These are phyloP conservation scores for Hylyphantes graminicola DNA, from an alignment of 1,140 invertebrate species.

Conservation along the genomic window DNA sequence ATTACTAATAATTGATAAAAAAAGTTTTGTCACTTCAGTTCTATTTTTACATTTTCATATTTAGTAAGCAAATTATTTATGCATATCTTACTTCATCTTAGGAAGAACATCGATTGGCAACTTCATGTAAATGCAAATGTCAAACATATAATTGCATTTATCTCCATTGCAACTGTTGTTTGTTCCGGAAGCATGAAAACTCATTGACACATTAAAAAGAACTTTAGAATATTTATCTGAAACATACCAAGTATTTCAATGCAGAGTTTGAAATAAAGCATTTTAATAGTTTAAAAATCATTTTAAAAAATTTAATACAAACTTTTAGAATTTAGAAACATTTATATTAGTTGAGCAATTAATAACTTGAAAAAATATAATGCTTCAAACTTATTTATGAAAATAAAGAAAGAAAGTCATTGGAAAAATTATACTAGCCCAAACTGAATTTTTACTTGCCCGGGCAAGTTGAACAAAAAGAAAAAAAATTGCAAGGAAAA, in stretches of 20 bases:
- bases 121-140: constrained; percentile 44
- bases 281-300: no score
- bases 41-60: no score
- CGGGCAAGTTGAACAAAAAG: no score
- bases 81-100: constrained; percentile 31
- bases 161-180: constrained; percentile 16
- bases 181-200: constrained; percentile 15
- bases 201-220: constrained; percentile 36
- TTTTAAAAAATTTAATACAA: no score
- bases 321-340: not conserved
- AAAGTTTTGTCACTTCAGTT: no score
- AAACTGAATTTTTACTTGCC: no score
- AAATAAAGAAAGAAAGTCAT: no score
- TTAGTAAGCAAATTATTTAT: not conserved
- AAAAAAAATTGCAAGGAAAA: no score
- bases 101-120: constrained; percentile 34
- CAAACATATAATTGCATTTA: constrained; percentile 29
- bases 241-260: constrained; percentile 6
- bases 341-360: not conserved
- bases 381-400: not conserved
- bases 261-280: no score
- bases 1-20: no score
- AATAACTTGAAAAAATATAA: not conserved
- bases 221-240: constrained; percentile 41
- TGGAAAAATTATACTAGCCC: no score